Evolutionary conservation across 2,797 vertebrate genomes (phyloP).

Genomic region (Pangasius macronema): DNA sequence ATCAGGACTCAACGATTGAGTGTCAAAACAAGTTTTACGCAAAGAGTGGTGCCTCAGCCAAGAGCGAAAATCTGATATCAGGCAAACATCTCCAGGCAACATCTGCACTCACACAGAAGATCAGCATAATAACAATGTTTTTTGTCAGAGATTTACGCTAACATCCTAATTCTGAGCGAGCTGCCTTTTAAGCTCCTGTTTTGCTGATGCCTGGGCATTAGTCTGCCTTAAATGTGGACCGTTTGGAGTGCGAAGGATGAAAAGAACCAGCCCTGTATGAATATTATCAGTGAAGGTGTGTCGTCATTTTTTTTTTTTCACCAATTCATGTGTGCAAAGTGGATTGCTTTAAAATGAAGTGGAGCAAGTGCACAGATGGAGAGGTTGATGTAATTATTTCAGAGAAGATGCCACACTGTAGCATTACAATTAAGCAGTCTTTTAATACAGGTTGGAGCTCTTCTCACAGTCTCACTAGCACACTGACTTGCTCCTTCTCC

Average conservation of each 20-base stretch:
- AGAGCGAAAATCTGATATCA: slow-evolving; percentile 32
- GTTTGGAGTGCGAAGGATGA: slow-evolving; percentile 24
- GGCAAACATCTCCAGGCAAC: slow-evolving; percentile 36
- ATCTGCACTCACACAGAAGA: slow-evolving; percentile 29
- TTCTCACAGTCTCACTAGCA: background rate
- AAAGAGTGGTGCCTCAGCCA: slow-evolving; percentile 1
- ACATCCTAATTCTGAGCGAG: slow-evolving; percentile 27
- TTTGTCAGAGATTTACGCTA: slow-evolving; percentile 33
- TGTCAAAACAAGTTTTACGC: slow-evolving; percentile 40
- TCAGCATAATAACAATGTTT: slow-evolving; percentile 32
- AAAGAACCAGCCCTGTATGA: slow-evolving; percentile 21
- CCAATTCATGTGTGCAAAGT: slow-evolving; percentile 29
- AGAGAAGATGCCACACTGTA: slow-evolving; percentile 1
- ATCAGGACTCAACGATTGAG: slow-evolving; percentile 27
- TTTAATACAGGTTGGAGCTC: background rate
- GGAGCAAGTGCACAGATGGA: slow-evolving; percentile 23
- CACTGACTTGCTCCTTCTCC: slow-evolving; percentile 20
- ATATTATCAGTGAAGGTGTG: slow-evolving; percentile 18
- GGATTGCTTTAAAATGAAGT: slow-evolving; percentile 36
- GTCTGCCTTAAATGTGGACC: background rate
- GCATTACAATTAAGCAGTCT: background rate
- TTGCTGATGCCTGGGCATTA: slow-evolving; percentile 24
- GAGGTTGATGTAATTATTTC: slow-evolving; percentile 14
- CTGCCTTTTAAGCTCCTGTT: slow-evolving; percentile 38
- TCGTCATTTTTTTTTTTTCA: slow-evolving; percentile 22